Evolutionary conservation across 92 coral and sea anemone species (phyloP).

Genomic region (Palythoa caribaeorum): DNA sequence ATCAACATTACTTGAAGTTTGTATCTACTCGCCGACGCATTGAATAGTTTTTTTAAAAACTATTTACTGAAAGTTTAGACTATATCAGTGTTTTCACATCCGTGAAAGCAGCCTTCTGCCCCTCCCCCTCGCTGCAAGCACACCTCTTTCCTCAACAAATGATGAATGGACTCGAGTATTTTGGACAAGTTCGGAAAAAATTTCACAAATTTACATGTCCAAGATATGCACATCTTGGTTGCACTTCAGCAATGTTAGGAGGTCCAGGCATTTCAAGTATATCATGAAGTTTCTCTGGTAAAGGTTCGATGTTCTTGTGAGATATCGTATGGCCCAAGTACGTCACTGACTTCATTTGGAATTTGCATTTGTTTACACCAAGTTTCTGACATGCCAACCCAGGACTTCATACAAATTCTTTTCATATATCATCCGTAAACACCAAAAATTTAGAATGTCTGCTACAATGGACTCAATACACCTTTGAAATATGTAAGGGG

Average conservation of each 20-base stretch:
- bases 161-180: constrained; percentile 35
- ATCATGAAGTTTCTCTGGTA: constrained; percentile 39
- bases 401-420: background rate
- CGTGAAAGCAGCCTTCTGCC: constrained; percentile 31
- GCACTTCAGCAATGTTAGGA: constrained; percentile 26
- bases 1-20: no score
- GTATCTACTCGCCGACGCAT: no score
- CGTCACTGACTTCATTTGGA: background rate
- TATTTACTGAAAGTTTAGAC: no score
- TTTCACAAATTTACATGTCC: constrained; percentile 33
- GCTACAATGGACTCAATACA: no score
- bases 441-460: no score
- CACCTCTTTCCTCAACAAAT: constrained; percentile 40
- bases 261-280: constrained; percentile 25
- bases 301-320: background rate
- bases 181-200: constrained; percentile 30
- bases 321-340: background rate
- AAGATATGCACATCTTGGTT: background rate
- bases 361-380: constrained; percentile 34
- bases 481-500: no score
- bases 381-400: constrained; percentile 23
- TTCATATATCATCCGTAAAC: no score
- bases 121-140: constrained; percentile 28
- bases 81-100: background rate
- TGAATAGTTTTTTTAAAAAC: no score